Conservation (phyloP, 2,797 vertebrate species). For the Scolopax rusticola region DNA sequence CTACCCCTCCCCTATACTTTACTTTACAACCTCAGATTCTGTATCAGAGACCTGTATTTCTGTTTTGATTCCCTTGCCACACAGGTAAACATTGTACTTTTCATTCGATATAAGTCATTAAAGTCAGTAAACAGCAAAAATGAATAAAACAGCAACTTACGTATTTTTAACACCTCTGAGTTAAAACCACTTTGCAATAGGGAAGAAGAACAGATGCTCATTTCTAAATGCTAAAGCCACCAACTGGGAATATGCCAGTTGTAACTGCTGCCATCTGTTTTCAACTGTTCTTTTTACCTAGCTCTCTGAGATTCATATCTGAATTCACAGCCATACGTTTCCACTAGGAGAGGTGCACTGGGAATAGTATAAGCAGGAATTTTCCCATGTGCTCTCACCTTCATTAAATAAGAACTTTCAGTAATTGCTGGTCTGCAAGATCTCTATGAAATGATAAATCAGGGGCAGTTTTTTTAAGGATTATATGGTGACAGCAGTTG, state of each 20-base stretch:
- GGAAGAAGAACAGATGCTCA: slow-evolving; percentile 82
- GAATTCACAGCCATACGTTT: slow-evolving; percentile 64
- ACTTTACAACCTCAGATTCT: slow-evolving; percentile 18
- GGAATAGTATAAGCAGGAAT: slow-evolving; percentile 45
- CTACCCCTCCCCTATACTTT: background rate
- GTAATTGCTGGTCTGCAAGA: slow-evolving; percentile 17
- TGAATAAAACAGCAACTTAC: slow-evolving; percentile 79
- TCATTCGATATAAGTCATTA: slow-evolving; percentile 75
- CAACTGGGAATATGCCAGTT: slow-evolving; percentile 83
- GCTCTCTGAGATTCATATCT: slow-evolving; percentile 69
- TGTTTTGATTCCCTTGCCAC: slow-evolving; percentile 72
- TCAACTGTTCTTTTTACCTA: slow-evolving; percentile 83
- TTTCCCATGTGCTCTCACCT: slow-evolving; percentile 54
- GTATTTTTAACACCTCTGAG: slow-evolving; percentile 81
- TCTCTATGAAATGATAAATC: slow-evolving; percentile 47
- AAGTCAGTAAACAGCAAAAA: slow-evolving; percentile 80
- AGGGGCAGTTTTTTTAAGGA: slow-evolving; percentile 29
- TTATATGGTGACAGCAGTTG: slow-evolving; percentile 28
- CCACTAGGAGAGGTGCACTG: slow-evolving; percentile 1
- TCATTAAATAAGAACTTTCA: slow-evolving; percentile 21
- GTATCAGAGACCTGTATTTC: slow-evolving; percentile 58
- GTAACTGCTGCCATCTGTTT: slow-evolving; percentile 84
- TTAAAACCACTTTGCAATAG: slow-evolving; percentile 75
- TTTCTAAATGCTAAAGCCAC: slow-evolving; percentile 83
- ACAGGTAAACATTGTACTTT: slow-evolving; percentile 76